phyloP scores from a whole-genome alignment of 2,888 invertebrate species.

The Lampropteryx suffumata region DNA sequence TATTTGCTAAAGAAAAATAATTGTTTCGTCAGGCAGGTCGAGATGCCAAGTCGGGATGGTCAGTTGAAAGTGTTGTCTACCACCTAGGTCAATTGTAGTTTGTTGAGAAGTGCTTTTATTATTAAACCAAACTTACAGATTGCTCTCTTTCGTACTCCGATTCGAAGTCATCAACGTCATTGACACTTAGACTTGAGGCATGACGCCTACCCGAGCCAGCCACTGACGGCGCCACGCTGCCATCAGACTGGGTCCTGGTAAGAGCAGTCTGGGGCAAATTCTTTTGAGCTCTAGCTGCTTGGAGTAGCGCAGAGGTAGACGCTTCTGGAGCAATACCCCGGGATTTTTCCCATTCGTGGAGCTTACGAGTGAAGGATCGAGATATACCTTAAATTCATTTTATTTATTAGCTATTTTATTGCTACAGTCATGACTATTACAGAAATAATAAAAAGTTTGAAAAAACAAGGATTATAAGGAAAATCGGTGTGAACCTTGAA shows the following conservation, averaged over 20 bases:
- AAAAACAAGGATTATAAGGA: no score
- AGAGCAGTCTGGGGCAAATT: conserved; percentile 67
- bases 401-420: no score
- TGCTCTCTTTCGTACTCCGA: conserved; percentile 80
- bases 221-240: conserved; percentile 86
- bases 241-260: conserved; percentile 90
- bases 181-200: conserved; percentile 88
- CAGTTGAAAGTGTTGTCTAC: no score
- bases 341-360: conserved; percentile 97
- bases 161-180: conserved; percentile 86
- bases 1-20: no score
- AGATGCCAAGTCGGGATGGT: no score
- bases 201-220: conserved; percentile 85
- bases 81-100: no score
- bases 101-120: no score
- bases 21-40: no score
- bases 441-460: no score
- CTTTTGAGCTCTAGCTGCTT: conserved; percentile 63
- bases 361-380: conserved; percentile 93
- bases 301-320: conserved; percentile 91
- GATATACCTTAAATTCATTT: conserved; percentile 85
- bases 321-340: conserved; percentile 92
- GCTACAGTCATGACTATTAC: no score
- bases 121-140: conserved; percentile 51
- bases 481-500: conserved; percentile 81